These are phyloP conservation scores for Scelioninae gen. 1 DNA, from an alignment of 2,888 invertebrate species.

Conservation along the genomic window DNA sequence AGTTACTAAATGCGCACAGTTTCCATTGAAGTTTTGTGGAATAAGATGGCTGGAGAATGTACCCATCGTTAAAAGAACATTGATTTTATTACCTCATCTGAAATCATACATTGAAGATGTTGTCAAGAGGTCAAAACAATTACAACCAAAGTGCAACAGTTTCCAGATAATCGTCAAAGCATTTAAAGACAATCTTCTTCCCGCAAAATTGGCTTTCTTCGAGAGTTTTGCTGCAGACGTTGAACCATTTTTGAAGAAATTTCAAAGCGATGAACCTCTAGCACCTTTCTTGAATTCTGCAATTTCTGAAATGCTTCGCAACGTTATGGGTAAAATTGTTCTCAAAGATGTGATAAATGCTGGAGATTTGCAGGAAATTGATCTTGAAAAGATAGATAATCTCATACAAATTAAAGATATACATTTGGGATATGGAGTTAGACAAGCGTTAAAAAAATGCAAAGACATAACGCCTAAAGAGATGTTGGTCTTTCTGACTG, in stretches of 20 bases:
- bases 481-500: constrained; percentile 14
- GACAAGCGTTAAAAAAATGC: constrained; percentile 20
- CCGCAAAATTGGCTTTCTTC: constrained; percentile 60
- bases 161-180: constrained; percentile 41
- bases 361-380: neutral
- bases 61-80: constrained; percentile 56
- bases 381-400: constrained; percentile 6
- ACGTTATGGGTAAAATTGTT: constrained; percentile 31
- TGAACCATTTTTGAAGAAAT: constrained; percentile 62
- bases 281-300: constrained; percentile 55
- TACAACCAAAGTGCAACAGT: constrained; percentile 49
- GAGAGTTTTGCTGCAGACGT: constrained; percentile 40
- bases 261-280: constrained; percentile 57
- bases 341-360: constrained; percentile 11
- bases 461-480: constrained; percentile 25
- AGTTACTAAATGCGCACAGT: constrained; percentile 55
- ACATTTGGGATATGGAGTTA: constrained; percentile 28
- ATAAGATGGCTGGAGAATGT: constrained; percentile 73
- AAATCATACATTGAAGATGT: constrained; percentile 29
- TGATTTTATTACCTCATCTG: neutral
- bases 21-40: constrained; percentile 74
- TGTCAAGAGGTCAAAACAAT: constrained; percentile 22
- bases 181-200: constrained; percentile 41
- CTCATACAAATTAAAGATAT: constrained; percentile 66
- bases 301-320: constrained; percentile 16